These are phyloP conservation scores for Calycopis cecrops DNA, from an alignment of 1,140 invertebrate genomes.

Conservation along the genomic window DNA sequence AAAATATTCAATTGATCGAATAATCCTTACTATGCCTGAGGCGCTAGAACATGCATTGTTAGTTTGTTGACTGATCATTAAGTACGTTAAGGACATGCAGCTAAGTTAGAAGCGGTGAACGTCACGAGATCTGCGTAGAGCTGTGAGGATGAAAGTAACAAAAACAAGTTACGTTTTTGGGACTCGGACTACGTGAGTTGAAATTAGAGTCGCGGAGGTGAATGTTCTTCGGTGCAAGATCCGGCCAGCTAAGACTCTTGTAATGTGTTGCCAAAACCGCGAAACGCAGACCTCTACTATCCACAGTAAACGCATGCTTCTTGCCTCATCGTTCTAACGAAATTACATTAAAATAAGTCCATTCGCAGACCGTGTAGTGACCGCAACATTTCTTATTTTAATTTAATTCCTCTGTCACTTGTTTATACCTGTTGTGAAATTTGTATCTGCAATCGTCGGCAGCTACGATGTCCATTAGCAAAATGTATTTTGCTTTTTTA, in stretches of 20 bases:
- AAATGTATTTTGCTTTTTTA: conserved; percentile 96
- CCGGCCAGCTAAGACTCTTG: neutral
- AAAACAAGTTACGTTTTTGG: conserved; percentile 9
- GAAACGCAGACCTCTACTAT: conserved; percentile 53
- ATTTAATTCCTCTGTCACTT: conserved; percentile 63
- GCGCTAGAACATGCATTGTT: conserved; percentile 11
- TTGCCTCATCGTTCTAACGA: conserved; percentile 72
- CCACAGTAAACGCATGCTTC: conserved; percentile 77
- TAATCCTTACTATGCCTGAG: conserved; percentile 10
- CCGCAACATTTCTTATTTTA: conserved; percentile 61
- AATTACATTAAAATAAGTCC: conserved; percentile 71
- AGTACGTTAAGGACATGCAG: neutral
- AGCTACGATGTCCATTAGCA: conserved; percentile 95
- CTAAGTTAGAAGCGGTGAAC: conserved; percentile 3
- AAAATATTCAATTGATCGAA: conserved; percentile 31
- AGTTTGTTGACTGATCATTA: conserved; percentile 8
- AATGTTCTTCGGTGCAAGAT: conserved; percentile 7
- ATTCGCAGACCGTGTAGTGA: conserved; percentile 18
- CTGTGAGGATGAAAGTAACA: conserved; percentile 15
- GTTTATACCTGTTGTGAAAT: conserved; percentile 92
- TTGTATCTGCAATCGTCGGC: conserved; percentile 96
- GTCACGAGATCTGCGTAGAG: conserved; percentile 39
- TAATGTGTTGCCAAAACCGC: conserved; percentile 3
- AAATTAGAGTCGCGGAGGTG: conserved; percentile 5
- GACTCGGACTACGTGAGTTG: conserved; percentile 3